Conservation (phyloP, 2,888 invertebrate genomes). For the Neuroscelio doddi region DNA sequence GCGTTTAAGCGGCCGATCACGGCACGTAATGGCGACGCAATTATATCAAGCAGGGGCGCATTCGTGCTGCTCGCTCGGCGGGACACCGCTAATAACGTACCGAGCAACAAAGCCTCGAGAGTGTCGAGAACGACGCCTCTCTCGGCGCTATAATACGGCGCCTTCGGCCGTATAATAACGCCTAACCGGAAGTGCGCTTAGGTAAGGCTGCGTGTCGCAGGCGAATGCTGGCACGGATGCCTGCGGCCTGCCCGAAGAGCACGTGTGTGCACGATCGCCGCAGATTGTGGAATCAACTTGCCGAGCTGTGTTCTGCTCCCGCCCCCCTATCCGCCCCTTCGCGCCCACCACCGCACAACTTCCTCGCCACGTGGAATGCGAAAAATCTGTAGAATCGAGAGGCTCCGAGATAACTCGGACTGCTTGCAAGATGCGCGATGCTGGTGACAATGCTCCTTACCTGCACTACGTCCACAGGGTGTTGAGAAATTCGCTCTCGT, state of each 20-base stretch:
- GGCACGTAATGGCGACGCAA: too few species aligned
- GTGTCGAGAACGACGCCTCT: conserved; percentile 40
- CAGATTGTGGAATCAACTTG: conserved; percentile 40
- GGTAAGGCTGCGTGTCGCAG: conserved; percentile 45
- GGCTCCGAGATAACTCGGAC: conserved; percentile 21
- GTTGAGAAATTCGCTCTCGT: conserved; percentile 38
- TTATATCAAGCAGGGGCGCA: too few species aligned
- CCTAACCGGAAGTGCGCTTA: conserved; percentile 38
- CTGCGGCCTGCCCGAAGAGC: not conserved
- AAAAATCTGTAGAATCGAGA: conserved; percentile 39
- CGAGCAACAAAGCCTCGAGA: too few species aligned
- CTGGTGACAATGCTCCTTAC: conserved; percentile 47
- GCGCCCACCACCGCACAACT: not conserved
- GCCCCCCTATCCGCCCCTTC: conserved; percentile 7
- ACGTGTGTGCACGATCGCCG: conserved; percentile 22
- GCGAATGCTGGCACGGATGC: conserved; percentile 25
- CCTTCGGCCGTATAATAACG: conserved; percentile 33
- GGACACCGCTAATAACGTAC: too few species aligned
- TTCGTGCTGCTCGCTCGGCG: too few species aligned
- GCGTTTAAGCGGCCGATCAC: too few species aligned
- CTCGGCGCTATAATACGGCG: too few species aligned
- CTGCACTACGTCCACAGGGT: conserved; percentile 31
- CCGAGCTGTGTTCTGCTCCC: conserved; percentile 12
- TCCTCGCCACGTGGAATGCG: conserved; percentile 35
- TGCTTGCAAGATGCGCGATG: conserved; percentile 24